phyloP scores from a whole-genome alignment of 2,113 vertebrate species.

The Otus sunia region DNA sequence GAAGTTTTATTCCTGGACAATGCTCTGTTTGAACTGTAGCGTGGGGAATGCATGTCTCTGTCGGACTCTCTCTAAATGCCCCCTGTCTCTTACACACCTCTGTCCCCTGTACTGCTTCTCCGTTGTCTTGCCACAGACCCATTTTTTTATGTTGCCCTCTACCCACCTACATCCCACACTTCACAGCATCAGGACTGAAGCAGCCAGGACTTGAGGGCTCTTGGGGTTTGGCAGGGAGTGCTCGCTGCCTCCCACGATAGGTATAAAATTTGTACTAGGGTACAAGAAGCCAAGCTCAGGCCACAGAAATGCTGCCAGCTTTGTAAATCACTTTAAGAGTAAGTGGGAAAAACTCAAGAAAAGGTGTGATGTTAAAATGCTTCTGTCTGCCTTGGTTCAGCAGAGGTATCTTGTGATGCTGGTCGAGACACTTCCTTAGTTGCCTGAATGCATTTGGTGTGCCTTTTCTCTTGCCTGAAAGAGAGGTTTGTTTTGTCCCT shows the following conservation, averaged over 20 bases:
- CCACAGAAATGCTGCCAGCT: not conserved
- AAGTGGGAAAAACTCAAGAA: not conserved
- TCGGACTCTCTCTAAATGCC: not conserved
- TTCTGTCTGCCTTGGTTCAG: not conserved
- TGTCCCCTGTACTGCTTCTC: not conserved
- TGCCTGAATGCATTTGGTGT: not conserved
- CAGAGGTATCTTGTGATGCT: not conserved
- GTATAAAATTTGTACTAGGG: not conserved
- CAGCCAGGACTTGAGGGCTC: not conserved
- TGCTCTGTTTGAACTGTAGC: not conserved
- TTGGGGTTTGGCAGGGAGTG: not conserved
- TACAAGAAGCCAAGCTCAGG: not conserved
- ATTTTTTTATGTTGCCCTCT: not conserved
- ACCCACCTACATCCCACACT: not conserved
- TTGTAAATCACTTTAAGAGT: not conserved
- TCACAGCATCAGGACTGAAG: not conserved
- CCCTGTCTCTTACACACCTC: not conserved
- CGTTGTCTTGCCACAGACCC: not conserved
- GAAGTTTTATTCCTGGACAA: not conserved
- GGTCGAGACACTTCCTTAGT: fast-evolving
- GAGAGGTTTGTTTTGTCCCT: not conserved
- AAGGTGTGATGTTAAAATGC: fast-evolving
- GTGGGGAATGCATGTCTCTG: not conserved
- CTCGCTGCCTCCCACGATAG: not conserved
- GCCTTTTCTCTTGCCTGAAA: not conserved